Conservation (phyloP, 2,113 vertebrate genomes). For the Cryptomyrus ogoouensis region DNA sequence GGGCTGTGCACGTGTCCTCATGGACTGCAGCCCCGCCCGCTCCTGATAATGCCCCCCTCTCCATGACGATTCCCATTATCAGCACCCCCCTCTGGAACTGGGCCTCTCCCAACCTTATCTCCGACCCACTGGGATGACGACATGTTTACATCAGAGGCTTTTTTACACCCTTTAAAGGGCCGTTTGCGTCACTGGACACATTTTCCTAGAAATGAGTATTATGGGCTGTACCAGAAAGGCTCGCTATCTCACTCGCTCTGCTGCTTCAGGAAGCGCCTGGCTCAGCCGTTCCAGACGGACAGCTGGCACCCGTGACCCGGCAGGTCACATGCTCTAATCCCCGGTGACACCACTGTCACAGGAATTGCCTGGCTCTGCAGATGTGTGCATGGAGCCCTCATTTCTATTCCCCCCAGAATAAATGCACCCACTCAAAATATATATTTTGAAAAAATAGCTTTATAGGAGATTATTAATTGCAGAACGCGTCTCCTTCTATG, state of each 20-base stretch:
- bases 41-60: not conserved
- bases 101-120: conserved; percentile 50
- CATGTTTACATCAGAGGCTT: not conserved
- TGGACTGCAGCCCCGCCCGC: not conserved
- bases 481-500: not conserved
- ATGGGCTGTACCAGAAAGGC: too few species aligned
- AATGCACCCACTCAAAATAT: not conserved
- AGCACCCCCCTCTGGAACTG: conserved; percentile 8
- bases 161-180: not conserved
- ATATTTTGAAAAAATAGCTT: not conserved
- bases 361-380: not conserved
- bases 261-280: not conserved
- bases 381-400: not conserved
- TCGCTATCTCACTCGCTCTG: not conserved
- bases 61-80: not conserved
- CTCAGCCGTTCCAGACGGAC: not conserved
- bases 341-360: not conserved
- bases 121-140: conserved; percentile 35
- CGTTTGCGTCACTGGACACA: not conserved
- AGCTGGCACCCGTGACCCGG: not conserved
- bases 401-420: not conserved
- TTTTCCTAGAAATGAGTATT: conserved; percentile 6
- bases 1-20: not conserved
- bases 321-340: not conserved
- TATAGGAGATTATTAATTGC: not conserved